These are phyloP conservation scores for Yponomeuta malinellus DNA, from an alignment of 2,888 invertebrate genomes.

Conservation along the genomic window DNA sequence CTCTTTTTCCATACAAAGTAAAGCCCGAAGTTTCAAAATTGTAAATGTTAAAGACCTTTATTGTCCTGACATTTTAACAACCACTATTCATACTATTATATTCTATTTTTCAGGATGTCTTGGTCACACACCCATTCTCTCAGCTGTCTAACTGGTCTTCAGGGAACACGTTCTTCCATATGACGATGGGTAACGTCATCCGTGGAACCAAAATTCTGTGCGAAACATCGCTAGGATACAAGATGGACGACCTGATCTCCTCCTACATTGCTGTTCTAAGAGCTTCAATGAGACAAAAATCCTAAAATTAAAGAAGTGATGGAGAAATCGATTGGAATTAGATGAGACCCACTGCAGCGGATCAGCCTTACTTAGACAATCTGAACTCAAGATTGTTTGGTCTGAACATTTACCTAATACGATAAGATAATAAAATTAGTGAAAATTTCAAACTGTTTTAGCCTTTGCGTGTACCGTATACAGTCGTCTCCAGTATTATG, in stretches of 20 bases:
- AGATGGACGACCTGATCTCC: slow-evolving; percentile 96
- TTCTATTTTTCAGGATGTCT: slow-evolving; percentile 78
- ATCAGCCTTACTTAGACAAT: no score
- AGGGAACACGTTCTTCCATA: slow-evolving; percentile 95
- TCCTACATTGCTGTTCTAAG: slow-evolving; percentile 85
- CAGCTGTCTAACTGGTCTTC: slow-evolving; percentile 96
- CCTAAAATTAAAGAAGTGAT: slow-evolving; percentile 3
- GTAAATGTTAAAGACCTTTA: no score
- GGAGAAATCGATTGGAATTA: not conserved
- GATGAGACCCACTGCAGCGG: no score
- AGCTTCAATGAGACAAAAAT: slow-evolving; percentile 46
- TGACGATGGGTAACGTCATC: slow-evolving; percentile 96
- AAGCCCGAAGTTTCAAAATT: no score
- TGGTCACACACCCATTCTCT: slow-evolving; percentile 89
- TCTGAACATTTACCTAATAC: no score
- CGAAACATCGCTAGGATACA: slow-evolving; percentile 95
- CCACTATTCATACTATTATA: not conserved
- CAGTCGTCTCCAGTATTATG: no score
- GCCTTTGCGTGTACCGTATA: no score
- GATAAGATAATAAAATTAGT: no score
- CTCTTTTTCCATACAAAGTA: no score
- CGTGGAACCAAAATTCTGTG: slow-evolving; percentile 91
- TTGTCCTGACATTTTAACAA: no score
- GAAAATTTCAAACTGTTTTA: no score
- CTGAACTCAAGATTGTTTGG: no score